phyloP scores from a whole-genome alignment of 2,888 invertebrate species.

The Drosophila robusta region DNA sequence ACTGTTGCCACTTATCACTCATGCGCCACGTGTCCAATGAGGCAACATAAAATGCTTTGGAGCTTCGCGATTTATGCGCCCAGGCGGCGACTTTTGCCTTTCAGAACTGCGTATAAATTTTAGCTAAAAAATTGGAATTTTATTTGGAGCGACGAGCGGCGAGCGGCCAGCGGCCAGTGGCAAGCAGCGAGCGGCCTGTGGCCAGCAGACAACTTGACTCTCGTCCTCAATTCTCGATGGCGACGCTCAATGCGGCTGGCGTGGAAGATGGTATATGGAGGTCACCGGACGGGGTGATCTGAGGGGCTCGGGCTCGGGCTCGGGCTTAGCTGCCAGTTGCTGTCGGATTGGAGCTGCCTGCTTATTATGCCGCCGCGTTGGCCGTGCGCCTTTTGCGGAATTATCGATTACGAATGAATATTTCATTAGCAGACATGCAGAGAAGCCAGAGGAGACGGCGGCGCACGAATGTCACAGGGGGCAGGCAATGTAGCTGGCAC shows the following conservation, averaged over 20 bases:
- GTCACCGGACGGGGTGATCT: constrained; percentile 3
- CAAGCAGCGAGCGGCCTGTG: constrained; percentile 2
- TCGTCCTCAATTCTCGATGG: constrained; percentile 71
- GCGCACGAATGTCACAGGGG: not conserved
- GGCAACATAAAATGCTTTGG: constrained; percentile 41
- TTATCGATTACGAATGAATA: constrained; percentile 80
- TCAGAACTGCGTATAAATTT: constrained; percentile 63
- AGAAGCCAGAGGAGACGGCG: constrained; percentile 1
- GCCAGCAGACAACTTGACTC: constrained; percentile 68
- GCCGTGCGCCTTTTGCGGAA: constrained; percentile 67
- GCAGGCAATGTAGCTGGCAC: constrained; percentile 4
- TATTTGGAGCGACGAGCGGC: constrained; percentile 18
- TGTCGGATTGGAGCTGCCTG: constrained; percentile 45
- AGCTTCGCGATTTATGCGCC: constrained; percentile 50
- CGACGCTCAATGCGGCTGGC: constrained; percentile 69
- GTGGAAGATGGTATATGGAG: constrained; percentile 11
- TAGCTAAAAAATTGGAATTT: constrained; percentile 65
- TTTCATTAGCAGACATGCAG: constrained; percentile 67
- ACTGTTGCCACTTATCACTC: constrained; percentile 15
- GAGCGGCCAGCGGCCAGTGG: constrained; percentile 2
- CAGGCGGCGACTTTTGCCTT: constrained; percentile 23
- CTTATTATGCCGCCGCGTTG: constrained; percentile 71
- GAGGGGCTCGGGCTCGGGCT: constrained; percentile 4
- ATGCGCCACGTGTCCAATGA: constrained; percentile 32
- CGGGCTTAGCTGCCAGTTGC: constrained; percentile 37